phyloP scores from a whole-genome alignment of 2,797 vertebrate genomes.

The Cirrhinus mrigala region DNA sequence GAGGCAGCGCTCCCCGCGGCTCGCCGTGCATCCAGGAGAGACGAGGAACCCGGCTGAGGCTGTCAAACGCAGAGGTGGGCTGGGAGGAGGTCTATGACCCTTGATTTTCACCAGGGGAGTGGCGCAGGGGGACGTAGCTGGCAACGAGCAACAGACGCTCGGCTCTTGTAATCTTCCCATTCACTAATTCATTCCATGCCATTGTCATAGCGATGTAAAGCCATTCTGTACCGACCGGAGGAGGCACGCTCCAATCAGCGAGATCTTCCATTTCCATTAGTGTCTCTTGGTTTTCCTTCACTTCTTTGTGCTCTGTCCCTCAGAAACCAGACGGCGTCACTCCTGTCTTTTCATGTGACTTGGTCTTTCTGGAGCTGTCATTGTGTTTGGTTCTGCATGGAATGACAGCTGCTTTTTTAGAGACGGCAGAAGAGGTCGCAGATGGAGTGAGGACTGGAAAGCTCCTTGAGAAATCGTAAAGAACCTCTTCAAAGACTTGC shows the following conservation, averaged over 20 bases:
- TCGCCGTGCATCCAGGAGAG: conserved; percentile 73
- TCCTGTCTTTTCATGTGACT: conserved; percentile 71
- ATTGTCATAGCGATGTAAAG: conserved; percentile 82
- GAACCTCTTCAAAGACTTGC: conserved; percentile 69
- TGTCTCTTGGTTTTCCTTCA: conserved; percentile 25
- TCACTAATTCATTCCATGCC: conserved; percentile 82
- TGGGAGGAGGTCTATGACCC: conserved; percentile 81
- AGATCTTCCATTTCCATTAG: conserved; percentile 69
- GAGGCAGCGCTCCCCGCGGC: conserved; percentile 67
- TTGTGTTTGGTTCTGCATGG: conserved; percentile 77
- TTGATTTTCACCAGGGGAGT: conserved; percentile 74
- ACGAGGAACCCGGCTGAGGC: conserved; percentile 74
- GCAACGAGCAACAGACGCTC: conserved; percentile 74
- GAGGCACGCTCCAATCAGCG: conserved; percentile 82
- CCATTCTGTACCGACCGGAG: conserved; percentile 76
- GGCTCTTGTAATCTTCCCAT: conserved; percentile 79
- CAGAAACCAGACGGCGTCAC: conserved; percentile 68
- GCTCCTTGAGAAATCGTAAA: conserved; percentile 62
- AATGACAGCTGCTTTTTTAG: conserved; percentile 74
- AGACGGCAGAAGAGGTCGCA: conserved; percentile 69
- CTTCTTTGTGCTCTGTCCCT: conserved; percentile 69
- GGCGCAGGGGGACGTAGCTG: conserved; percentile 72
- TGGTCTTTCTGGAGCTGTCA: conserved; percentile 78
- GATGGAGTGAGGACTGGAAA: conserved; percentile 69
- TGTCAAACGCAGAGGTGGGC: conserved; percentile 79